Evolutionary conservation across 2,797 vertebrate genomes (phyloP).

Genomic region (Pogonophryne albipinna): DNA sequence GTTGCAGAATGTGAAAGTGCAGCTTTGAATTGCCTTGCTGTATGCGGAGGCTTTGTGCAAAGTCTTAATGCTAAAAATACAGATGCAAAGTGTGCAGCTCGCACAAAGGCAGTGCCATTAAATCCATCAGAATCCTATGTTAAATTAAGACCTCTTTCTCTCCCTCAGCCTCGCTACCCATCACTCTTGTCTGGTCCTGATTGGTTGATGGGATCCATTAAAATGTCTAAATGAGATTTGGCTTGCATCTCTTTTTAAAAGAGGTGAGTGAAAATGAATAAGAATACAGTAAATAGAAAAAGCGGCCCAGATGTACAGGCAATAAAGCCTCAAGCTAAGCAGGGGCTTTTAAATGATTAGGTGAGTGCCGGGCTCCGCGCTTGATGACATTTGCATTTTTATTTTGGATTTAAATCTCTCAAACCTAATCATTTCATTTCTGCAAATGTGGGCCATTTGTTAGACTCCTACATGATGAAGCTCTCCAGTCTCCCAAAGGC

Average conservation of each 20-base stretch:
- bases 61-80: constrained; percentile 38
- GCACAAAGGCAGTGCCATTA: constrained; percentile 41
- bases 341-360: constrained; percentile 72
- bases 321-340: constrained; percentile 57
- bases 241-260: constrained; percentile 50
- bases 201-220: constrained; percentile 70
- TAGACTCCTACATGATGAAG: constrained; percentile 50
- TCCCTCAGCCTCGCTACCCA: constrained; percentile 12
- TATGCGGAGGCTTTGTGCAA: constrained; percentile 32
- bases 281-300: constrained; percentile 58
- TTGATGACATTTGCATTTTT: constrained; percentile 70
- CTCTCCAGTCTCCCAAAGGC: constrained; percentile 30
- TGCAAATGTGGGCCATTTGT: constrained; percentile 61
- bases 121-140: constrained; percentile 44
- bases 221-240: constrained; percentile 65
- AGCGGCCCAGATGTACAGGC: constrained; percentile 34
- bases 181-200: constrained; percentile 45
- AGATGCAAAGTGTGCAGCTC: constrained; percentile 34
- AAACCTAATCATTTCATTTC: constrained; percentile 69
- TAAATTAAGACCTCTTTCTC: constrained; percentile 52
- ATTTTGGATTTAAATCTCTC: constrained; percentile 61
- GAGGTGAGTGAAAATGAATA: constrained; percentile 54
- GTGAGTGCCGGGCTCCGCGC: constrained; percentile 21
- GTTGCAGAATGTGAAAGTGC: constrained; percentile 34
- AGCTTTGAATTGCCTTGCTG: constrained; percentile 33